Evolutionary conservation across 2,113 vertebrate genomes (phyloP).

Genomic region (Miniopterus natalensis): DNA sequence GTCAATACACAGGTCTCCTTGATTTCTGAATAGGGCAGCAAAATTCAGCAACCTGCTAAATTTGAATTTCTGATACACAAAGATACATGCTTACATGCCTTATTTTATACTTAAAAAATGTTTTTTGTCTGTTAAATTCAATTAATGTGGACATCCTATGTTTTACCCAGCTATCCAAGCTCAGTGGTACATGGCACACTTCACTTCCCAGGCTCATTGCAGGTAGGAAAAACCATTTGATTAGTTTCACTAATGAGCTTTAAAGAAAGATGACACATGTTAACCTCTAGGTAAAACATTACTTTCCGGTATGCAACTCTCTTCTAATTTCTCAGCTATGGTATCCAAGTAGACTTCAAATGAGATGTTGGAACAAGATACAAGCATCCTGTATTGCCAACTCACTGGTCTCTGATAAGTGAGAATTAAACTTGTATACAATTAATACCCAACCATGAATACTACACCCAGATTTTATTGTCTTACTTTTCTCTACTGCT

Average conservation of each 20-base stretch:
- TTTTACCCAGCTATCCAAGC: background rate
- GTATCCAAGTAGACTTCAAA: background rate
- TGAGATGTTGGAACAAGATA: background rate
- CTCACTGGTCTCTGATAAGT: background rate
- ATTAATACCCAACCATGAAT: background rate
- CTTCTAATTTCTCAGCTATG: background rate
- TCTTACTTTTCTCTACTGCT: background rate
- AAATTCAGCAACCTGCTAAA: background rate
- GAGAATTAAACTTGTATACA: background rate
- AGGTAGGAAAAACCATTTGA: background rate
- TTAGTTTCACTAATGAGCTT: background rate
- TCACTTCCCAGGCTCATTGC: background rate
- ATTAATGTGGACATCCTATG: background rate
- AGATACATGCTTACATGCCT: background rate
- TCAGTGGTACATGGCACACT: background rate
- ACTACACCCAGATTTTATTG: background rate
- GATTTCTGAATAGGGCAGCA: background rate
- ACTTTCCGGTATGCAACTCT: background rate
- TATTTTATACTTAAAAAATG: background rate
- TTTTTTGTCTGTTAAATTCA: background rate
- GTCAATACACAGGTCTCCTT: background rate
- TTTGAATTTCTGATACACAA: conserved; percentile 24
- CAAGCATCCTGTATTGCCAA: background rate
- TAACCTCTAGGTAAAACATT: background rate
- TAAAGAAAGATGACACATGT: background rate